Base-by-base conservation (phyloP, 2,888 invertebrate species). In the Rhamphomyia laevipes region DNA sequence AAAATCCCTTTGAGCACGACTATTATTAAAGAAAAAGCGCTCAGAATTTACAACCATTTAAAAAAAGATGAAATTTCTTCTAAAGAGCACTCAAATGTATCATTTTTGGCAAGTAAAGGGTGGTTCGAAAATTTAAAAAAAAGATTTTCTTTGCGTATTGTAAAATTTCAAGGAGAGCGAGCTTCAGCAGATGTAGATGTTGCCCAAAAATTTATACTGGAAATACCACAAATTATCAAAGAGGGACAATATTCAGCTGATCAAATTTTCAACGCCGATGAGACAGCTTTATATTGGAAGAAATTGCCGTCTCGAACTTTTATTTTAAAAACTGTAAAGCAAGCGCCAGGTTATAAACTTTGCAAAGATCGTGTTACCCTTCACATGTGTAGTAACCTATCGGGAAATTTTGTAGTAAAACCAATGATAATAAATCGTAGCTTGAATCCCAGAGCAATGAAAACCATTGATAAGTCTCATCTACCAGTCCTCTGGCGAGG, bases 231-330 rank as follows among this genome's bases (percentile, higher is more conserved):
- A 37, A 33, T 37, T 33, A 45, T 45, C 18, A 37, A 45, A 37
- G 27, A 46, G 9, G 46, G 15, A 40, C 23, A 46, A n/a, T 55
- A 55, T 50, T 47, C 40, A 35, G 38, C 54, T 11, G 48, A 56
- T 31, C 54, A 57, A 46, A 52, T 57, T 21, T 56, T 54, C 43
- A 56, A 57, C 50, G 56, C 56, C n/a, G 51, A 54, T 31, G 57
- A 54, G 23, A 55, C 53, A 4, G 54, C 54, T 13, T 42, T 57
- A 12, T 56, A 54, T 46, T 58, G 54, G 55, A 59, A 57, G 42
- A 55, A 55, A 56, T 55, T 61, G 57, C 57, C 57, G 33, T 52
- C 52, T 31, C 44, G 55, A 49, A 63, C 59, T 21, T 61, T 51
- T 51, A 53, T 61, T 44, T 51, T 56, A 6, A 52, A 56, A 50